Evolutionary conservation across 2,797 vertebrate genomes (phyloP), one percentile per base, ranked within the genome.

Genomic region (Coracias cyanogaster): DNA sequence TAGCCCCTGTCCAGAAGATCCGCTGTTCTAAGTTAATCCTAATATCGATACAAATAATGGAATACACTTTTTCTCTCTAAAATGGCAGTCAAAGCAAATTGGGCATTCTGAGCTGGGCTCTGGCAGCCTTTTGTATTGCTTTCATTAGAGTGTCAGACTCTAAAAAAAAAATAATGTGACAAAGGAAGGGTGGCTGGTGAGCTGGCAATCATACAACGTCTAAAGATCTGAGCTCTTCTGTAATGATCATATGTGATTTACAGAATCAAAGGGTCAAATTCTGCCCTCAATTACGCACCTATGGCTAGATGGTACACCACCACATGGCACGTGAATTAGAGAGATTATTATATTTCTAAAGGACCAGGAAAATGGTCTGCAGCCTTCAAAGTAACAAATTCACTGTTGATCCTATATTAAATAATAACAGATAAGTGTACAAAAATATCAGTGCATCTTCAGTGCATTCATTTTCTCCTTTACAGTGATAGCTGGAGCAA

Each of bases 141-240:
- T 97, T 97, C 96, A 96, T 97, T 96, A 97, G 95, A 95, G 96
- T 93, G 96, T 96, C 96, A 96, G 93, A 31, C 87, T 95, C 92
- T 92, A 86, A 95, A 94, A 96, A 49, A 43, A 64, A 97, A 95
- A 92, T 96, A 90, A 95, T 43, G 95, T 82, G 95, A 96, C 95
- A 96, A 97, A 97, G 95, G 94, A 91, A 95, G 91, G 73, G 77
- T 95, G 91, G 91, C 93, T 96, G 95, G 94, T 80, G 96, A 95
- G 94, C 94, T 95, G 89, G 96, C 95, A 96, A 94, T 97, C 96
- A 77, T 7, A 94, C 80, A 14, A 88, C 82, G 39, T 86, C 87
- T 82, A 86, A 90, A 96, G 95, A 96, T 96, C 96, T 93, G 91
- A 97, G 94, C 85, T 73, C 93, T 73, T 94, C 87, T 90, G 85